Evolutionary conservation across 2,888 invertebrate species (phyloP), one percentile per base, ranked within the genome.

Genomic region (Macrophya alboannulata): DNA sequence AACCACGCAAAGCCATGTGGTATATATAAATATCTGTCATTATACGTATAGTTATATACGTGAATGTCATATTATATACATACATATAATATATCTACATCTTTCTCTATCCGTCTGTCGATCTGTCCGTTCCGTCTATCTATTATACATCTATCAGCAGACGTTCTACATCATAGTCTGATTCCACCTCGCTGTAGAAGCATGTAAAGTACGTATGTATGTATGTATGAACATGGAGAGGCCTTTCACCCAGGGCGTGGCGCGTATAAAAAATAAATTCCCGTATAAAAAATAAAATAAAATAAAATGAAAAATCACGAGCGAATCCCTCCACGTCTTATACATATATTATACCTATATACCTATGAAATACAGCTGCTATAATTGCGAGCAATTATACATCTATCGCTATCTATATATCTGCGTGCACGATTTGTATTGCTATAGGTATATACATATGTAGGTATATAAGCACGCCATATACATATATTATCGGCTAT

Each of bases 231-330:
- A 17, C 10, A 43, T 9, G 12, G 43, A 72, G 74, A 37, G 77
- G 77, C 91, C 92, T 92, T 92, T 92, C 90, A 89, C 90, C 90
- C 88, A 89, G 89, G 91, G 90, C 90, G 90, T 90, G 90, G 90
- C 90, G 90, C 91, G 48, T 48, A n/a, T n/a, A n/a, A n/a, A n/a
- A n/a, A n/a, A n/a, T n/a, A n/a, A 17, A 31, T 77, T 37, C 37
- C n/a, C 71, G 71, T 74, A 45, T 45, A n/a, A 21, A 12, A 45
- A 21, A 43, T 45, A 45, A 8, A 68, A 37, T 6, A 31, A 5
- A 25, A 62, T 12, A 4, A 62, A 25, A 62, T 31, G 10, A 25
- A 62, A 21, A 62, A 62, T 25, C 71, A 37, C 71, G 37, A 43
- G 71, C 71, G 71, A 71, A 71, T 40, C 40, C 12, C 40, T 31